Evolutionary conservation across 1,140 invertebrate species (phyloP).

Genomic region (Heliconius eleuchia): DNA sequence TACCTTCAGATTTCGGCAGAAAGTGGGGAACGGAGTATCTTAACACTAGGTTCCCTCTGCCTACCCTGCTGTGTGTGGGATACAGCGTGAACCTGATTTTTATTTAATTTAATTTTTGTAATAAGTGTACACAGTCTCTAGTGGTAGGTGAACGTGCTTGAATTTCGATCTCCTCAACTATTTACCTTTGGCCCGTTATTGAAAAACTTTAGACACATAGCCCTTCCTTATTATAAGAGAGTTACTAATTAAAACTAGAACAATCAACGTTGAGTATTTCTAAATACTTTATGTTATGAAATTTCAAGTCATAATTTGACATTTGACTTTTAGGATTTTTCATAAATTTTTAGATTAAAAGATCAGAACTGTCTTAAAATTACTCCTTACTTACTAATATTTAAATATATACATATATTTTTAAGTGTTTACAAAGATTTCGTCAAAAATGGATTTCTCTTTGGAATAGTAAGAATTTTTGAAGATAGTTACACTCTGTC

Average conservation of each 20-base stretch:
- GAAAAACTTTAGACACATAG: slow-evolving; percentile 46
- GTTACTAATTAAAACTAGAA: slow-evolving; percentile 28
- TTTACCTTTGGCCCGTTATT: slow-evolving; percentile 46
- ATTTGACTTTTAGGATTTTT: background rate
- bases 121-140: slow-evolving; percentile 16
- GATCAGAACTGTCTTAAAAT: too few relatives aligned
- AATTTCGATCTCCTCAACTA: slow-evolving; percentile 41
- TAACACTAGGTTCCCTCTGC: too few relatives aligned
- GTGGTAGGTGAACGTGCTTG: slow-evolving; percentile 37
- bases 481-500: too few relatives aligned
- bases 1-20: too few relatives aligned
- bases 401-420: too few relatives aligned
- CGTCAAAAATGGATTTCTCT: too few relatives aligned
- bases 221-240: slow-evolving; percentile 29
- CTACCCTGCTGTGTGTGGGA: too few relatives aligned
- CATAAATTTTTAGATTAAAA: background rate
- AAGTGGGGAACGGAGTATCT: too few relatives aligned
- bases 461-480: too few relatives aligned
- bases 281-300: background rate
- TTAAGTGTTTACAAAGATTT: too few relatives aligned
- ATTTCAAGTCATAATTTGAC: background rate
- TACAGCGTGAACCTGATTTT: too few relatives aligned
- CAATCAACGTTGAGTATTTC: background rate
- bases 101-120: background rate
- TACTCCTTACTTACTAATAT: too few relatives aligned